A percentile compares a stretch with the other conserved stretches of the same genome.
Evolutionary conservation across 2,888 invertebrate species (phyloP).

Genomic region (Nematopogon swammerdamellus): DNA sequence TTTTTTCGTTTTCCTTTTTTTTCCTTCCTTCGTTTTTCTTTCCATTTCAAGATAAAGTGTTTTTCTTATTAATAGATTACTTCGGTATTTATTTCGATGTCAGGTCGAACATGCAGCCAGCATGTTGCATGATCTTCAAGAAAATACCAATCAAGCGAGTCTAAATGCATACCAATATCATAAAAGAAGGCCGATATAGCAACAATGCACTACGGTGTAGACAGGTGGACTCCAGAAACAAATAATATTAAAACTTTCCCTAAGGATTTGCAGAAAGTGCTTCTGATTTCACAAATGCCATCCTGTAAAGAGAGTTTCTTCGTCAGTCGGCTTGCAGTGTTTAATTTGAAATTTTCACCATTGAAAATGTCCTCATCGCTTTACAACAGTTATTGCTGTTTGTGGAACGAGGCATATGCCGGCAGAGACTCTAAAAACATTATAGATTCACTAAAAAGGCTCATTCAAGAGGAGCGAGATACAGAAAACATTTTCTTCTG

Average conservation of each 20-base stretch:
- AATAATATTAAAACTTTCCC: background rate
- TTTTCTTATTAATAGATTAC: too few species aligned
- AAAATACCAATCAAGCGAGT: slow-evolving; percentile 6
- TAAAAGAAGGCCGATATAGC: slow-evolving; percentile 6
- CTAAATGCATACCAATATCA: slow-evolving; percentile 5
- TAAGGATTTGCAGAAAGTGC: slow-evolving; percentile 1
- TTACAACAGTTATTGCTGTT: background rate
- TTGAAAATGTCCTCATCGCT: background rate
- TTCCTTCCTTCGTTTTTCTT: too few species aligned
- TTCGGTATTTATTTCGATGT: too few species aligned
- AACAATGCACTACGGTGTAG: slow-evolving; percentile 3
- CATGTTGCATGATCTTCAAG: slow-evolving; percentile 4
- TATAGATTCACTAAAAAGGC: slow-evolving; percentile 4
- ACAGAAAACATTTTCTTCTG: background rate
- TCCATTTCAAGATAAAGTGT: too few species aligned
- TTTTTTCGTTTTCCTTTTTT: too few species aligned
- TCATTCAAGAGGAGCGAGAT: background rate
- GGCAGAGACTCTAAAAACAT: background rate
- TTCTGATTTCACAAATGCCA: slow-evolving; percentile 7
- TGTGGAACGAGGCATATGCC: background rate
- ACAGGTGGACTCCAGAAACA: too few species aligned
- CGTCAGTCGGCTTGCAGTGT: slow-evolving; percentile 8
- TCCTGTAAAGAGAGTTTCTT: slow-evolving; percentile 11
- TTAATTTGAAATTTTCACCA: slow-evolving; percentile 8
- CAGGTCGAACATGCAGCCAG: too few species aligned